phyloP scores from a whole-genome alignment of 2,797 vertebrate species.

The Oryzias dopingdopingensis region DNA sequence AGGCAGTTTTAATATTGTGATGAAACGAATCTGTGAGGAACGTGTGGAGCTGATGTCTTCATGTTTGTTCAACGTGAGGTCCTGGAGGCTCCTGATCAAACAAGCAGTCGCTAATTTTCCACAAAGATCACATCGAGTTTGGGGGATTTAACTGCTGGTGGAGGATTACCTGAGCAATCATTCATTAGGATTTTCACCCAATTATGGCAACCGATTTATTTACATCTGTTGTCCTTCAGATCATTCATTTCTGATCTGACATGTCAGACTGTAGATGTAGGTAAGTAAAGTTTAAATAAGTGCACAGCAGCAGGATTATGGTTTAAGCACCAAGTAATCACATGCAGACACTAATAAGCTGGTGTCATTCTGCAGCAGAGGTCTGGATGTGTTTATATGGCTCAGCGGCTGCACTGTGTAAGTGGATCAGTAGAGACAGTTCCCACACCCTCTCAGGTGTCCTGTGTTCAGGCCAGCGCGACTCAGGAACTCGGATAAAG shows the following conservation, averaged over 20 bases:
- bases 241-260: slow-evolving; percentile 15
- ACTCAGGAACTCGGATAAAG: slow-evolving; percentile 69
- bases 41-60: slow-evolving; percentile 52
- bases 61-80: slow-evolving; percentile 36
- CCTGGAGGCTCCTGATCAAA: slow-evolving; percentile 29
- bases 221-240: slow-evolving; percentile 1
- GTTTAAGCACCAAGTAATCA: slow-evolving; percentile 40
- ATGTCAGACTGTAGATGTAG: slow-evolving; percentile 12
- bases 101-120: slow-evolving; percentile 33
- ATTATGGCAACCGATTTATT: background rate
- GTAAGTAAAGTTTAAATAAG: slow-evolving; percentile 23
- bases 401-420: slow-evolving; percentile 58
- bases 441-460: slow-evolving; percentile 78
- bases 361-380: slow-evolving; percentile 45
- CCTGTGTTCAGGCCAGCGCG: slow-evolving; percentile 67
- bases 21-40: slow-evolving; percentile 55
- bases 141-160: slow-evolving; percentile 6
- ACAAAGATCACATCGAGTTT: slow-evolving; percentile 24
- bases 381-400: slow-evolving; percentile 53
- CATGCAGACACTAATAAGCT: slow-evolving; percentile 43
- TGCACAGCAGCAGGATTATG: slow-evolving; percentile 46
- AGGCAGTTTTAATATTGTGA: slow-evolving; percentile 51
- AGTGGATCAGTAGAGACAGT: slow-evolving; percentile 66
- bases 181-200: slow-evolving; percentile 16
- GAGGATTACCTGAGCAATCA: slow-evolving; percentile 27